Evolutionary conservation across 2,113 vertebrate species (phyloP).

Genomic region (Alosa alosa): DNA sequence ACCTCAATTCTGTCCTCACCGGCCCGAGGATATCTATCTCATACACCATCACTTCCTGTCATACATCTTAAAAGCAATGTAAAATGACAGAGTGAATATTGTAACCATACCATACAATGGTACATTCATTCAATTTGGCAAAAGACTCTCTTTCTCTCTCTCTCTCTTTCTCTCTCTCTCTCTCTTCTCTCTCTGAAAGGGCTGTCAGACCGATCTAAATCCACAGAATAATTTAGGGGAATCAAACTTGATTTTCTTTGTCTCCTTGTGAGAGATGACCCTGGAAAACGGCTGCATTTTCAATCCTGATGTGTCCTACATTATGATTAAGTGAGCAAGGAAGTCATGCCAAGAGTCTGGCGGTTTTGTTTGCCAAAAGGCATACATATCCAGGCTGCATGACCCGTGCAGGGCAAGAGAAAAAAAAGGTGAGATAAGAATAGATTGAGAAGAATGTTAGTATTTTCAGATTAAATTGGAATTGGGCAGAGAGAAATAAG

Average conservation of each 20-base stretch:
- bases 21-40: background rate
- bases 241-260: background rate
- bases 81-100: background rate
- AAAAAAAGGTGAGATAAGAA: too few relatives aligned
- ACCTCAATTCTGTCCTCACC: background rate
- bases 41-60: background rate
- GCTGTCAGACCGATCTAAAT: background rate
- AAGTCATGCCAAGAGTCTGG: conserved; percentile 16
- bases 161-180: background rate
- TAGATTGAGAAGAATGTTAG: too few relatives aligned
- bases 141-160: background rate
- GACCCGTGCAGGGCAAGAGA: too few relatives aligned
- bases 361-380: too few relatives aligned
- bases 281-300: conserved; percentile 12
- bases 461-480: too few relatives aligned
- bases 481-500: too few relatives aligned
- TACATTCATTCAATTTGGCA: background rate
- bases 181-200: background rate
- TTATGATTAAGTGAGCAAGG: conserved; percentile 26
- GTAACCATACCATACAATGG: background rate
- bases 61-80: background rate
- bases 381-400: too few relatives aligned
- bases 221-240: background rate
- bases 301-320: conserved; percentile 44
- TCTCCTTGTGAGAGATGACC: conserved; percentile 16